Evolutionary conservation across 2,888 invertebrate genomes (phyloP), one percentile per base, ranked within the genome.

Genomic region (Galerucella calmariensis): DNA sequence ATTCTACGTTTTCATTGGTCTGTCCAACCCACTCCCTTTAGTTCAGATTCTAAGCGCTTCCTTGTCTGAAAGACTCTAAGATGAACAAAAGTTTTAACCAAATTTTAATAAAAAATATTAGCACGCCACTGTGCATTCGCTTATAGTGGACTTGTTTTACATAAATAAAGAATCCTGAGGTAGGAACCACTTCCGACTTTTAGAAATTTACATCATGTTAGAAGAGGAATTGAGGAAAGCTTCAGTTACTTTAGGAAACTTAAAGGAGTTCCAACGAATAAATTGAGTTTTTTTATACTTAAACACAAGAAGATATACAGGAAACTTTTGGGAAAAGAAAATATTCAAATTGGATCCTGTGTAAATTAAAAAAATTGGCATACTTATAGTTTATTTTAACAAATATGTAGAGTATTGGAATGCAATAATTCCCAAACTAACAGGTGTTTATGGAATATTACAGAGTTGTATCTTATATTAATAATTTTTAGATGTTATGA

Each of bases 91-190:
- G 35, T 35, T 35, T 35, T 35, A 6, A 35, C 35, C 35, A 41
- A 41, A 41, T 41, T 41, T 8, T 41, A 9, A 1, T 35, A 14
- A 61, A 27, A 35, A 35, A 14, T 2, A 16, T 65, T 20, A 65
- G 16, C 46, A 65, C 63, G 46, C 46, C 63, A 72, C 75, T 71
- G 72, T 73, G 73, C 73, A 66, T 78, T 72, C 74, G 76, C 75
- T 72, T 74, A 77, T 77, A 78, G 78, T 77, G 71, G 69, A 74
- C 74, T 75, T 77, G 77, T 77, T 72, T 75, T 75, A 75, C 72
- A 75, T 75, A 72, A 72, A 75, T 75, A 68, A 70, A 77, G 72
- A 46, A 68, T 75, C 71, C 56, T 59, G 70, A 74, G 69, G 67
- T 77, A 75, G 72, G 74, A 77, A 72, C 63, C 68, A 74, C 75